These are phyloP conservation scores for Erpornis zantholeuca DNA, from an alignment of 2,113 vertebrate species.

Conservation along the genomic window DNA sequence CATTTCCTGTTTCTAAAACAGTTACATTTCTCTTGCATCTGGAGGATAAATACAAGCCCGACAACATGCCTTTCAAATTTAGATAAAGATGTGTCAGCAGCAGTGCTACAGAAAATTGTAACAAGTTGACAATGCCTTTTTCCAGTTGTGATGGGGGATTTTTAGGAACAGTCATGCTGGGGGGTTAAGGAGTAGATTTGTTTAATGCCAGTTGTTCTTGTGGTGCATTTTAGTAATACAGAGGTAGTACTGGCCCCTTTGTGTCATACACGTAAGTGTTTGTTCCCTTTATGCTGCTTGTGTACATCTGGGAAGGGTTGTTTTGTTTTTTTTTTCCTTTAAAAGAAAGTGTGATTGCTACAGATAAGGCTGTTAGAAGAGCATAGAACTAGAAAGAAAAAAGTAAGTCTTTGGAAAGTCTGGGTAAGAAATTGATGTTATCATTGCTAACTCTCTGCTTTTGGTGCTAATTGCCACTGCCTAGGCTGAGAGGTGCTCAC, in stretches of 20 bases:
- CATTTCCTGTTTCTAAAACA: background rate
- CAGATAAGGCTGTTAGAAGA: background rate
- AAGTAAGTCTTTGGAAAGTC: background rate
- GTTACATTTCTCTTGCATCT: background rate
- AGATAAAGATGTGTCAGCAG: background rate
- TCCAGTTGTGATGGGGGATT: background rate
- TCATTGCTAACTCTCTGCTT: background rate
- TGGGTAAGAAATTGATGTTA: background rate
- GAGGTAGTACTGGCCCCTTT: background rate
- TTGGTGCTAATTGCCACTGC: background rate
- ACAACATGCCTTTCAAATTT: background rate
- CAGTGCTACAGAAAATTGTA: background rate
- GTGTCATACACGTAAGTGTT: accelerated
- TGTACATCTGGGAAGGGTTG: background rate
- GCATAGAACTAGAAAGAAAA: background rate
- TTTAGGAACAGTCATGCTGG: background rate
- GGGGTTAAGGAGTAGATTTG: background rate
- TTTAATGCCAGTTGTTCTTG: background rate
- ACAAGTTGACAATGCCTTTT: background rate
- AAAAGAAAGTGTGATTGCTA: background rate
- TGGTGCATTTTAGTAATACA: background rate
- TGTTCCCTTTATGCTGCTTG: background rate
- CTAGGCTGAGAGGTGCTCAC: background rate
- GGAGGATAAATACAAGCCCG: background rate
- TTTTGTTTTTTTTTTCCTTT: background rate